Conservation (phyloP, 2,113 vertebrate species). For the Fukomys damarensis region DNA sequence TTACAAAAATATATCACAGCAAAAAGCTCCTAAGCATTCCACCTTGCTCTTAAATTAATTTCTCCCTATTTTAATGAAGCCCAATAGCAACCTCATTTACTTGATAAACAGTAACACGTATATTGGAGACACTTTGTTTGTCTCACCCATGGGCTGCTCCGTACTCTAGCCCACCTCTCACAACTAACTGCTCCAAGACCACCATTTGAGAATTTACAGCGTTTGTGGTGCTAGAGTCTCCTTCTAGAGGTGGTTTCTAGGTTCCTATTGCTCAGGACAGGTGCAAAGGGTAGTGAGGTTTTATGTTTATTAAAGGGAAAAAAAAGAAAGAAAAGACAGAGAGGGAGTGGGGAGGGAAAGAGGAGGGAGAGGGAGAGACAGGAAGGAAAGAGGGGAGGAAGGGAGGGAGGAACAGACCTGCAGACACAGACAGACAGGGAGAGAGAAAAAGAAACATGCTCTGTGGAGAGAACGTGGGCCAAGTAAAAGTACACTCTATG, state of each 20-base stretch:
- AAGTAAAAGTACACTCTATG: not conserved
- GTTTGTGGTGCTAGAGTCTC: not conserved
- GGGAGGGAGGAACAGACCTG: no score
- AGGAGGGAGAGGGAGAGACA: no score
- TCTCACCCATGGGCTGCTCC: not conserved
- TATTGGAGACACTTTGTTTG: not conserved
- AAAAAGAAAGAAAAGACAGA: not conserved
- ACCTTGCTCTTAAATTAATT: conserved; percentile 58
- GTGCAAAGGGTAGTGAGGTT: not conserved
- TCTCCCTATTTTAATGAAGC: conserved; percentile 67
- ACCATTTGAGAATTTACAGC: not conserved
- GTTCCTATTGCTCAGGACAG: not conserved
- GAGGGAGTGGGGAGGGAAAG: no score
- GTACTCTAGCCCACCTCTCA: not conserved
- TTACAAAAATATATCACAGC: conserved; percentile 41
- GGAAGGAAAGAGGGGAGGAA: no score
- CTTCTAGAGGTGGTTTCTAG: not conserved
- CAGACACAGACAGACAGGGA: no score
- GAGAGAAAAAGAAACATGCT: not conserved
- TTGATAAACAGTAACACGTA: conserved; percentile 64
- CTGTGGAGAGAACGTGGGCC: not conserved
- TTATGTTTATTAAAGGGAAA: not conserved
- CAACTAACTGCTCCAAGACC: not conserved
- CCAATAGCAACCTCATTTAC: conserved; percentile 61
- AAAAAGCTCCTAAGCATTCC: conserved; percentile 18